Evolutionary conservation across 2,888 invertebrate species (phyloP), one percentile per base, ranked within the genome.

Genomic region (Gymnoscelis rufifasciata): DNA sequence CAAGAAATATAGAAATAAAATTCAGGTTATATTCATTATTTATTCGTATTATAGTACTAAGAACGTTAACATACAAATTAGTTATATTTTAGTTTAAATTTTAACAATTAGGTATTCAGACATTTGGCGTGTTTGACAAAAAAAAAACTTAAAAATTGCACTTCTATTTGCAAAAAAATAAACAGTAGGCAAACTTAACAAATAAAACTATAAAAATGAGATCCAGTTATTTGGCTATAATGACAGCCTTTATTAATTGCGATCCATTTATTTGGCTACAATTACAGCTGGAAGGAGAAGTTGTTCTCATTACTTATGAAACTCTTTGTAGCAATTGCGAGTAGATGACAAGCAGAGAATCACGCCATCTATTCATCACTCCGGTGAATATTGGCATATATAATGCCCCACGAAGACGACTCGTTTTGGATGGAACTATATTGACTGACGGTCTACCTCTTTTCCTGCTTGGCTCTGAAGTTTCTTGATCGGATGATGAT

Each of bases 251-350:
- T 23, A 23, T 23, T 23, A 3, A 23, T 23, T 35, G 19, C 15
- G 33, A 35, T 35, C 33, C 29, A 12, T 1, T 29, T 29, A 39
- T 30, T 38, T 38, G 38, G 38, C 35, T 35, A 38, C 15, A 38
- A 38, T 29, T 38, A 6, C 31, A 40, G 31, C 31, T 40, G 40
- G 38, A 38, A 40, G 39, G 39, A 40, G 40, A 40, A 33, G 24
- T 40, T 14, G 40, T 29, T 35, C 23, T 35, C 35, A 11, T 35
- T 35, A 35, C 23, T 35, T 35, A 36, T 42, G 36, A 42, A 42
- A 42, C 35, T 36, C 42, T 36, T 27, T 36, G 40, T 47, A 47
- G 35, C 47, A 47, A 36, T 48, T 48, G 27, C 44, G 31, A 38
- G 39, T 15, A 6, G 37, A 7, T 31, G 44, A 33, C 38, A 49